Evolutionary conservation across 2,888 invertebrate species (phyloP), one percentile per base, ranked within the genome.

Genomic region (Amphipyra berbera): DNA sequence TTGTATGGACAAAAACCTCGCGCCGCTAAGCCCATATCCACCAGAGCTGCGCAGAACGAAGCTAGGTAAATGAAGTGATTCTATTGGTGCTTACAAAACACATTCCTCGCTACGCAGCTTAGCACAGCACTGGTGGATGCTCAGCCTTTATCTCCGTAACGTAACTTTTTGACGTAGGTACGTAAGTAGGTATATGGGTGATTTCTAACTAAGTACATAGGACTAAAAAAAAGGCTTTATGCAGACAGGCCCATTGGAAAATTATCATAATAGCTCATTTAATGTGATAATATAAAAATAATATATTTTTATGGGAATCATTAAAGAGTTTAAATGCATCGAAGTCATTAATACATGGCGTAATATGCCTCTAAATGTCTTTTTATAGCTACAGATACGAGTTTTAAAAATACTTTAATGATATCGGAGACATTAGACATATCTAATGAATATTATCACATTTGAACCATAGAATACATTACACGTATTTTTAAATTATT

Each of bases 251-350:
- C 14, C 35, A 44, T 47, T 40, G 35, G 57, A 72, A 56, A 57
- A 66, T n/a, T 57, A 42, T 56, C 46, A 48, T 57, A 15, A 40
- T 13, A 35, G 42, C 42, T 42, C 27, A 42, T 66, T 68, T 66
- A 52, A 57, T 30, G 38, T 44, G 50, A 66, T 50, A 68, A 40
- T 56, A 65, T n/a, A 21, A 21, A 21, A 21, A 21, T 7, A 35
- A 57, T 66, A 57, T 58, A 50, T 37, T 68, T 73, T 68, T 68
- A 68, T 53, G 52, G 27, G 44, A 14, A 47, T 37, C 44, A 41
- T 66, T 66, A 52, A 66, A 44, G 42, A 35, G 37, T 53, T 67
- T 40, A 52, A 67, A 72, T 58, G 59, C 50, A 52, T n/a, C 40
- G 9, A 33, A 52, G 57, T 41, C 52, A 48, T 67, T 72, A 72